phyloP scores from a whole-genome alignment of 2,888 invertebrate species.

The Mythimna vitellina region DNA sequence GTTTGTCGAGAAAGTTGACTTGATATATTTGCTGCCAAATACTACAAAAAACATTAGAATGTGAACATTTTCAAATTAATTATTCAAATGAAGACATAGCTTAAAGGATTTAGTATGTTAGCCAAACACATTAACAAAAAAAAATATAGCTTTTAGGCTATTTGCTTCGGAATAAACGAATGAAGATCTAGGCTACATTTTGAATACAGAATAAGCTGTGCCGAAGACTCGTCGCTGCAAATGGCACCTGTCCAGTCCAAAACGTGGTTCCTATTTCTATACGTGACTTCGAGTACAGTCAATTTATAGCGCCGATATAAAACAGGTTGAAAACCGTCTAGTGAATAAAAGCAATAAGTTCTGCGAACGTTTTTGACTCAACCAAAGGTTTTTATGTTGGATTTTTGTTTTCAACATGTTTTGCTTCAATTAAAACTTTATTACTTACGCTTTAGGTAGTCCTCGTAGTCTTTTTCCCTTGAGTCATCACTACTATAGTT shows the following conservation, averaged over 20 bases:
- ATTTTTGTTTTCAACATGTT: not conserved
- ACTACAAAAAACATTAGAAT: too few species aligned
- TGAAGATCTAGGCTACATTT: constrained; percentile 23
- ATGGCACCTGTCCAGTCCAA: constrained; percentile 41
- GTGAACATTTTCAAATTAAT: too few species aligned
- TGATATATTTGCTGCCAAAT: too few species aligned
- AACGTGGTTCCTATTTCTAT: constrained; percentile 42
- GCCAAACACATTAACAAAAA: too few species aligned
- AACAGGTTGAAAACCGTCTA: constrained; percentile 16
- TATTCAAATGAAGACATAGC: too few species aligned
- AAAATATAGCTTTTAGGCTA: not conserved
- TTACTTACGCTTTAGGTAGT: too few species aligned
- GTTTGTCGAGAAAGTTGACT: too few species aligned
- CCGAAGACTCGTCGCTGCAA: constrained; percentile 15
- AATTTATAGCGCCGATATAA: constrained; percentile 35
- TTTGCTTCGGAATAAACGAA: not conserved
- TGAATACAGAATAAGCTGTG: constrained; percentile 30
- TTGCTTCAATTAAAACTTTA: not conserved
- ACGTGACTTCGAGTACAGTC: constrained; percentile 36
- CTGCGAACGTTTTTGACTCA: constrained; percentile 9
- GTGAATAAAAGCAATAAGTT: constrained; percentile 20
- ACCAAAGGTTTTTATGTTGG: not conserved
- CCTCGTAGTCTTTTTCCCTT: too few species aligned
- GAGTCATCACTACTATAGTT: too few species aligned
- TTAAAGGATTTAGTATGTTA: too few species aligned